Evolutionary conservation across 2,113 vertebrate genomes (phyloP), one percentile per base, ranked within the genome.

Genomic region (Vanacampus margaritifer): DNA sequence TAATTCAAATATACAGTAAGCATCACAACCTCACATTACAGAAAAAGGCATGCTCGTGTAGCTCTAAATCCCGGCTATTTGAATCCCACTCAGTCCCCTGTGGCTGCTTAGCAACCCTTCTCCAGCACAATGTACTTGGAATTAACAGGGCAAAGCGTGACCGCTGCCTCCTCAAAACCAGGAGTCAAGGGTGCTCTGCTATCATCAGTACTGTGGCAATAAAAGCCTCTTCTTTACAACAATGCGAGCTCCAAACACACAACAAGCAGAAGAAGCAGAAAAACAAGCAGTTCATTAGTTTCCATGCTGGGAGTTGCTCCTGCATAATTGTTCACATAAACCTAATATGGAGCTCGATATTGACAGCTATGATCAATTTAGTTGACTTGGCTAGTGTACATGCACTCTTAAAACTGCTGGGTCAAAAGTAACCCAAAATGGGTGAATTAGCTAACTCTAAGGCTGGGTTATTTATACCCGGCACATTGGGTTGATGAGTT

Each of bases 41-140:
- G 53, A 59, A 64, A 81, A 58, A 58, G 65, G 61, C 62, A 73
- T 39, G 72, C 43, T 72, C 5, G 71, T 73, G 70, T 74, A 56
- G 75, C 74, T 79, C 71, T 68, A 82, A 86, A 86, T 88, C 86
- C 75, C 79, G 64, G 75, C 82, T 79, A 83, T 88, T 85, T 89
- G 81, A 87, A 90, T 89, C 86, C 86, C 87, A 89, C 90, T 90
- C 88, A 84, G 81, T 77, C 84, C 84, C 89, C 68, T 23, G 79
- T 75, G 75, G 89, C 91, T 91, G 90, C 91, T 90, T 91, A 92
- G 91, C 91, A 92, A 92, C 91, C 87, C 84, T 84, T 87, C 86
- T 84, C 61, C 80, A 87, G 79, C 86, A 90, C 86, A 89, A 88
- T 84, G 84, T 84, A 81, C 68, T 86, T 79, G 57, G 86, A 88